Evolutionary conservation across 2,888 invertebrate genomes (phyloP), one percentile per base, ranked within the genome.

Genomic region (Spisula subtruncata): DNA sequence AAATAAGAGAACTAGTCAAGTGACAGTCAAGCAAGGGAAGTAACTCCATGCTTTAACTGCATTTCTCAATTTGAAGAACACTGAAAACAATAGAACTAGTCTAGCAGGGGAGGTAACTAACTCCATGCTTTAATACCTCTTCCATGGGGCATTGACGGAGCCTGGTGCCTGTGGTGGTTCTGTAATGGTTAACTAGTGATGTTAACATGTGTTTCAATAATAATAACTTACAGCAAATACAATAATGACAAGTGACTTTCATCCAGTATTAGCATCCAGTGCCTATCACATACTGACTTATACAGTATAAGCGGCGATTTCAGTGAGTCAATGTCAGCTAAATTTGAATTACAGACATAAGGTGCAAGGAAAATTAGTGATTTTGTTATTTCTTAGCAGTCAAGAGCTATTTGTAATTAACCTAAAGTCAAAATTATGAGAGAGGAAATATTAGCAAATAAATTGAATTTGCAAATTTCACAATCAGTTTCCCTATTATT

Each of bases 51-150:
- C 89, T 85, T 79, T 75, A 83, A 87, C 41, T 41, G 41, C 41
- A 41, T 41, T n/a, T 41, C 41, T 41, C 41, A 41, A 81, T 29
- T 51, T 12, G 75, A 51, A 83, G 48, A 84, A 51, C 18, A 75
- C 20, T 32, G 75, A 87, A 86, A 88, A 75, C 16, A 48, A 71
- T n/a, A 48, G 84, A 84, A 75, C 84, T 84, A 84, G 84, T 32
- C 84, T 84, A 84, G 84, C 84, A 86, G 84, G 85, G 89, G 91
- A 83, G 89, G 80, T 83, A 79, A 91, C 89, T 83, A 79, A 91
- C 89, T 91, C 91, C 88, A 91, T 83, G 85, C 89, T 85, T 83
- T 75, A 83, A 87, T 92, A 92, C 92, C 92, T 92, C 84, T 87
- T 86, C 92, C 92, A 92, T 54, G 89, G 90, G 35, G 88, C 86